Conservation (phyloP, 2,113 vertebrate genomes). For the Eubucco bourcierii region DNA sequence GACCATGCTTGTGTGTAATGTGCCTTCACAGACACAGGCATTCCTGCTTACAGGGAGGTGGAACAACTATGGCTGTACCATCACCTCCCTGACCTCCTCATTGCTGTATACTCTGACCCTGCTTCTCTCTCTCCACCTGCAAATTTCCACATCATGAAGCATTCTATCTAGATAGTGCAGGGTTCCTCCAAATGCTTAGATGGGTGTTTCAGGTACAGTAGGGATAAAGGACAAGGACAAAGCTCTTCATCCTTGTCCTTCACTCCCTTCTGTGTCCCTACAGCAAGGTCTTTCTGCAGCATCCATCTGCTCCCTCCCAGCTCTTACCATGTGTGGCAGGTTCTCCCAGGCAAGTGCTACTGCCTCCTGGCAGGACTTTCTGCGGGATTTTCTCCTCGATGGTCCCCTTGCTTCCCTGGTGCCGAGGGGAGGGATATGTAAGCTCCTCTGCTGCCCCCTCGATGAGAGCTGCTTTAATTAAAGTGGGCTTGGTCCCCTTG, state of each 20-base stretch:
- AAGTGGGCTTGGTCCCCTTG: not conserved
- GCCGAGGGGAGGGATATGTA: fast-evolving
- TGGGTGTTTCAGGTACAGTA: not conserved
- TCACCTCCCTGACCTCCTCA: not conserved
- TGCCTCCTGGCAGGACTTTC: not conserved
- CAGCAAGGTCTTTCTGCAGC: not conserved
- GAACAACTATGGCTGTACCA: not conserved
- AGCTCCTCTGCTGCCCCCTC: not conserved
- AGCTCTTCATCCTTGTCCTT: not conserved
- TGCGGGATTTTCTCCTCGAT: not conserved
- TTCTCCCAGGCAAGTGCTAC: not conserved
- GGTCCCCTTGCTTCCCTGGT: not conserved
- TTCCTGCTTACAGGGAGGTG: not conserved
- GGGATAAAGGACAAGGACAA: not conserved
- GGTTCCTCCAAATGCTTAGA: not conserved
- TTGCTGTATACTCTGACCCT: fast-evolving
- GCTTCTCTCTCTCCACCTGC: not conserved
- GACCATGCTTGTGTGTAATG: not conserved
- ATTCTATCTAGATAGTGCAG: not conserved
- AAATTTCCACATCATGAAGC: not conserved
- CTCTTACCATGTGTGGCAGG: not conserved
- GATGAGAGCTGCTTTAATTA: not conserved
- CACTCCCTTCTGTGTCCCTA: not conserved
- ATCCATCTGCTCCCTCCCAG: not conserved
- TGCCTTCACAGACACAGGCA: not conserved